Evolutionary conservation across 2,113 vertebrate genomes (phyloP).

Genomic region (Dromiciops gliroides): DNA sequence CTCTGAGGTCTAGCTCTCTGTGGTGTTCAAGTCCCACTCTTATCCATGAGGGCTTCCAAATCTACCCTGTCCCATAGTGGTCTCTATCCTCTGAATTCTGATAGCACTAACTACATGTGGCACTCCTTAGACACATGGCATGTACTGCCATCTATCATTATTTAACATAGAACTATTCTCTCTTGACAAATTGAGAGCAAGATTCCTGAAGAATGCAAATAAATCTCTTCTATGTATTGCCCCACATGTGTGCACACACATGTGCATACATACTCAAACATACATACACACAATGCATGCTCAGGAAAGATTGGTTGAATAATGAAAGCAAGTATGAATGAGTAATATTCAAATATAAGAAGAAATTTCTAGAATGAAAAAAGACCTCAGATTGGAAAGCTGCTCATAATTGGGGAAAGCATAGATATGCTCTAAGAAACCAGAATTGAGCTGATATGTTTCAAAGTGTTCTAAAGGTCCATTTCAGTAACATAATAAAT

Average conservation of each 20-base stretch:
- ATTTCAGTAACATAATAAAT: no score
- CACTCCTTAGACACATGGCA: neutral
- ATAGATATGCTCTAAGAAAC: no score
- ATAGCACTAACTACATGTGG: constrained; percentile 7
- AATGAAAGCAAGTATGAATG: neutral
- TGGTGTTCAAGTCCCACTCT: neutral
- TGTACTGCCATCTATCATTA: constrained; percentile 21
- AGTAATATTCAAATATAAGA: neutral
- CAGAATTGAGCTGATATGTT: neutral
- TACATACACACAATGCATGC: no score
- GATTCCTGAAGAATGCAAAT: neutral
- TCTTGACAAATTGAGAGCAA: constrained; percentile 45
- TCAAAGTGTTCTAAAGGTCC: no score
- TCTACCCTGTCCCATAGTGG: neutral
- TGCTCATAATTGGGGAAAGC: no score
- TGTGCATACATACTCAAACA: no score
- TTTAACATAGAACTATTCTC: constrained; percentile 32
- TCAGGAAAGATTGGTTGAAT: constrained; percentile 13
- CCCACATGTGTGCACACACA: no score
- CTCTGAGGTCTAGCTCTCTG: no score
- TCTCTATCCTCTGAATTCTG: constrained; percentile 22
- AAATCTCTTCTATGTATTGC: constrained; percentile 2
- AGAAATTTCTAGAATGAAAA: neutral
- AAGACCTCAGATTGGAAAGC: neutral
- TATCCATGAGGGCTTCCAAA: neutral